phyloP scores from a whole-genome alignment of 2,888 invertebrate species.

The Leptinotarsa juncta region DNA sequence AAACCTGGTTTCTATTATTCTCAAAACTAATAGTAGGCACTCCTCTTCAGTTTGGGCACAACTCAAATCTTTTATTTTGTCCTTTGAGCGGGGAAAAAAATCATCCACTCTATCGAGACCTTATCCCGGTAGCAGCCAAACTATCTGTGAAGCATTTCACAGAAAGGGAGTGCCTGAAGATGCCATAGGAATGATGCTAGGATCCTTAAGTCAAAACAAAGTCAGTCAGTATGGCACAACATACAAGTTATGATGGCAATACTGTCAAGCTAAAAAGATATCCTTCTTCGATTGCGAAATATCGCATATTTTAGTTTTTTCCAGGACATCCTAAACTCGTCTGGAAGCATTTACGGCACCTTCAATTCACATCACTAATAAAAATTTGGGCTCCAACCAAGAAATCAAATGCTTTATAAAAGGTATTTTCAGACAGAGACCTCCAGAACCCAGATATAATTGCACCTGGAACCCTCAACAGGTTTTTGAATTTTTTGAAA shows the following conservation, averaged over 20 bases:
- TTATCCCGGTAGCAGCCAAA: conserved; percentile 27
- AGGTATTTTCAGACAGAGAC: conserved; percentile 23
- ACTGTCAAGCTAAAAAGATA: no score
- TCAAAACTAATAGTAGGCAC: conserved; percentile 6
- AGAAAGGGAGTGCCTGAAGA: background rate
- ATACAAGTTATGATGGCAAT: no score
- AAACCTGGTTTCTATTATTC: conserved; percentile 44
- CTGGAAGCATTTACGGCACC: no score
- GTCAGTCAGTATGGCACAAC: no score
- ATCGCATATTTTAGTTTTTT: no score
- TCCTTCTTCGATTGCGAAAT: background rate
- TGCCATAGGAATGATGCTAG: no score
- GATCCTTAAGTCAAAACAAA: no score
- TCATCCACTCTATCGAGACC: conserved; percentile 30
- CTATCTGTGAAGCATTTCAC: conserved; percentile 30
- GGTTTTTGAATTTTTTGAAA: conserved; percentile 21
- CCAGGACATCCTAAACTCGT: no score
- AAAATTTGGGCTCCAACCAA: background rate
- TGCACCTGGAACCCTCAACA: conserved; percentile 31
- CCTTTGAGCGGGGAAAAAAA: conserved; percentile 25
- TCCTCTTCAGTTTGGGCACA: conserved; percentile 17
- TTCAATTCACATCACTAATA: no score
- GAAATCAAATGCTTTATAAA: conserved; percentile 35
- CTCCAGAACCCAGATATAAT: conserved; percentile 30
- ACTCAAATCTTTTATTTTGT: conserved; percentile 24